Base-by-base conservation (phyloP, 2,113 vertebrate genomes). In the Atherinomorus stipes region DNA sequence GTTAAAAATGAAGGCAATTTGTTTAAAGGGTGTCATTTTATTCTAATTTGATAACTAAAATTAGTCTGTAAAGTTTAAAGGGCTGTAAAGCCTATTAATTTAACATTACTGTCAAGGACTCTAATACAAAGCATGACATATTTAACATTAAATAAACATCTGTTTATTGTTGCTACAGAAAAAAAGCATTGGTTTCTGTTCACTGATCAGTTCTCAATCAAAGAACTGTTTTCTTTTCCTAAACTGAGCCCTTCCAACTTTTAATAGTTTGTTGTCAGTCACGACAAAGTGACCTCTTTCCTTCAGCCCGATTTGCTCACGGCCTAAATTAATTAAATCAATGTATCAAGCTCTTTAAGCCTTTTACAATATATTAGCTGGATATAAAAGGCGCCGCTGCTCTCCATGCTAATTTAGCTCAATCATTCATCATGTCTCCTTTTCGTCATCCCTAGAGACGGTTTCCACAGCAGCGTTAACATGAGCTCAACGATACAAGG, bases 401-500 rank as follows among this genome's bases (percentile, higher is more conserved):
- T 1, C 68, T 71, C 74, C 31, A 21, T 31, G 62, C 64, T 87
- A 81, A 88, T 83, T 86, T 80, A 68, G 54, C 64, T 60, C 68
- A 13, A 47, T 74, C 75, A 50, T 68, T 60, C 47, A 22, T 75
- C 61, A 13, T 61, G 75, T 83, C 57, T 74, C 65, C 68, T 68
- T 76, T 58, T 81, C 69, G 63, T 81, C 77, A 58, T 86, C 85
- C 80, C 81, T 77, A 26, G 84, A 88, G 85, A 90, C 74, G 16
- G 86, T 89, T 75, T 90, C 90, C 88, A 89, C 80, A 68, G 85
- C 84, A 84, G 80, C 15, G 34, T 74, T 65, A 87, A 86, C 76
- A 81, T 44, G 71, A 80, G 81, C 80, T 49, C 69, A 62, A 74
- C 22, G 3, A 40, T 11, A 22, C 59, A 64, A 70, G 60, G 81